These are phyloP conservation scores for Chrosomus eos DNA, from an alignment of 2,797 vertebrate species.

Conservation along the genomic window DNA sequence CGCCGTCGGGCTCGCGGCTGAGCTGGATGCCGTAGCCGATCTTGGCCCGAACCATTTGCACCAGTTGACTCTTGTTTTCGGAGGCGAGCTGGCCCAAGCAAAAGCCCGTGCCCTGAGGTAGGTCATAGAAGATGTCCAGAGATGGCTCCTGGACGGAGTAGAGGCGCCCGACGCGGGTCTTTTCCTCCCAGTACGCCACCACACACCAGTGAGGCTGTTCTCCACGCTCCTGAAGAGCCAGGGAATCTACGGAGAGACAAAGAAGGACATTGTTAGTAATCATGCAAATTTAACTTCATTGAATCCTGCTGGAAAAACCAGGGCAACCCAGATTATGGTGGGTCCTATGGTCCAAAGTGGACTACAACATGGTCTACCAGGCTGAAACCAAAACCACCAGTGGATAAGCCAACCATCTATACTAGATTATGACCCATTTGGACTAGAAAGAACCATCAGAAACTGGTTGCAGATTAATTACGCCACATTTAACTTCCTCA, in stretches of 20 bases:
- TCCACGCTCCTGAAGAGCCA: conserved; percentile 91
- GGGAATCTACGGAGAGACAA: conserved; percentile 81
- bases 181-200: conserved; percentile 99
- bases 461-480: background rate
- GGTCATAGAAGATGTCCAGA: conserved; percentile 99
- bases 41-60: conserved; percentile 95
- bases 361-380: background rate
- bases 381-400: background rate
- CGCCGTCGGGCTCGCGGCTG: conserved; percentile 92
- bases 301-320: conserved; percentile 12
- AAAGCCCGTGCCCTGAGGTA: conserved; percentile 99
- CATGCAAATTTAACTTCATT: background rate
- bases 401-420: background rate
- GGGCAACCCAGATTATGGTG: background rate
- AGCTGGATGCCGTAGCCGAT: conserved; percentile 98
- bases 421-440: background rate
- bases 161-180: conserved; percentile 93
- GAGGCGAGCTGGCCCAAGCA: conserved; percentile 97
- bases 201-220: conserved; percentile 96
- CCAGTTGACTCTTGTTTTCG: conserved; percentile 95
- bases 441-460: background rate
- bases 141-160: conserved; percentile 98
- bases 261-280: conserved; percentile 23
- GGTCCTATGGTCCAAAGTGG: background rate
- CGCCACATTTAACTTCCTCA: background rate